phyloP scores from a whole-genome alignment of 2,797 vertebrate genomes.

The Momotus momota region DNA sequence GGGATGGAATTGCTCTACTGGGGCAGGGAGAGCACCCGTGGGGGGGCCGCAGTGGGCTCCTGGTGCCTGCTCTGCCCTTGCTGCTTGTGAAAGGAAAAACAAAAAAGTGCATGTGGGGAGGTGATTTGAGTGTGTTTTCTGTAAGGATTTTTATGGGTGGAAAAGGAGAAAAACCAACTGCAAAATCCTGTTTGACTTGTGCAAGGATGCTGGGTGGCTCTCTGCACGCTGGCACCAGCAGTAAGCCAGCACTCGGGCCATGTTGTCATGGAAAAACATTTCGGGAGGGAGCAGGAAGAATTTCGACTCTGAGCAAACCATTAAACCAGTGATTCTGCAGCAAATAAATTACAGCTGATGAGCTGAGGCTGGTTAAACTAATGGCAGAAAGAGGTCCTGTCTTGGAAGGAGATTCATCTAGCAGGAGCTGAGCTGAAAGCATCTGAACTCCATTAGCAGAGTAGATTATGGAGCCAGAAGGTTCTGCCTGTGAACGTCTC shows the following conservation, averaged over 20 bases:
- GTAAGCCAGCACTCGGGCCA: accelerated
- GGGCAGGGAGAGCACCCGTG: neutral
- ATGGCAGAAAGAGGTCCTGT: constrained; percentile 19
- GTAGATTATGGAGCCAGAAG: neutral
- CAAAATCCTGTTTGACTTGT: accelerated
- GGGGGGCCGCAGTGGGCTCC: neutral
- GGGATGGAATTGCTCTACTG: neutral
- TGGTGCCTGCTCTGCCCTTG: neutral
- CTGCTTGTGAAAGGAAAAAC: neutral
- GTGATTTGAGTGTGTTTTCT: accelerated
- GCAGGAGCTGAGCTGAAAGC: constrained; percentile 15
- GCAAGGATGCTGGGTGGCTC: neutral
- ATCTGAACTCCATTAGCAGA: neutral
- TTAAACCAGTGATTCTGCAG: neutral
- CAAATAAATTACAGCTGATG: constrained; percentile 46
- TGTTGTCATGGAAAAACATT: neutral
- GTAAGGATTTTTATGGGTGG: accelerated
- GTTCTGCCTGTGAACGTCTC: neutral
- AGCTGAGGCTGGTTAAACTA: constrained; percentile 38
- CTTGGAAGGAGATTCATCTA: constrained; percentile 1
- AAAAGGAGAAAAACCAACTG: too few relatives aligned
- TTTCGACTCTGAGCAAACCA: neutral
- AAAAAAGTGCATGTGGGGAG: accelerated
- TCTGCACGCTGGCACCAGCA: neutral
- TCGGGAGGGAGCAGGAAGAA: neutral